Conservation (phyloP, 2,797 vertebrate species). For the Nasua narica region DNA sequence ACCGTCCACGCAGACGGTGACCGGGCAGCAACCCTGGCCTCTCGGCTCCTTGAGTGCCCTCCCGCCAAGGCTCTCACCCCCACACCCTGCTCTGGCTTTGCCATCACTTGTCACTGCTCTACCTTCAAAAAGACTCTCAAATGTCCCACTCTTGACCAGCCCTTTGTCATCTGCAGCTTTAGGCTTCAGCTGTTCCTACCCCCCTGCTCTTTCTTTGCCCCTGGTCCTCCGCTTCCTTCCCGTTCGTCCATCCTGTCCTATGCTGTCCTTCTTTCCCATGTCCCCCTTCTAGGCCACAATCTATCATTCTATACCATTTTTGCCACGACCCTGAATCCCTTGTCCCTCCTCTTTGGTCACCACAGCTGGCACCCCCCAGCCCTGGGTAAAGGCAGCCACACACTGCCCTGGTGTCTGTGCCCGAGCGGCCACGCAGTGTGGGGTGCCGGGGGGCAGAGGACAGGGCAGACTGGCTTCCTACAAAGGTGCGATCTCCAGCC, state of each 20-base stretch:
- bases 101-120: no score
- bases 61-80: background rate
- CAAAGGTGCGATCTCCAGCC: background rate
- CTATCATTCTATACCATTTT: background rate
- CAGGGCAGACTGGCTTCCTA: background rate
- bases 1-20: background rate
- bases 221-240: background rate
- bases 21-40: background rate
- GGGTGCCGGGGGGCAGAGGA: background rate
- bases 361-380: background rate
- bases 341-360: background rate
- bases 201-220: fast-evolving
- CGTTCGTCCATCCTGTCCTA: background rate
- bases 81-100: background rate
- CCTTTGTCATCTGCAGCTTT: background rate
- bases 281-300: no score
- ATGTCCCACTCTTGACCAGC: fast-evolving
- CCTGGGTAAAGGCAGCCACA: background rate
- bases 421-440: background rate
- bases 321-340: background rate
- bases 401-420: background rate
- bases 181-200: background rate
- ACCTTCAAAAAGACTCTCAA: background rate
- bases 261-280: background rate
- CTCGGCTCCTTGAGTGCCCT: background rate